Base-by-base conservation (phyloP, 2,888 invertebrate species). In the Ormyrus nitidulus region DNA sequence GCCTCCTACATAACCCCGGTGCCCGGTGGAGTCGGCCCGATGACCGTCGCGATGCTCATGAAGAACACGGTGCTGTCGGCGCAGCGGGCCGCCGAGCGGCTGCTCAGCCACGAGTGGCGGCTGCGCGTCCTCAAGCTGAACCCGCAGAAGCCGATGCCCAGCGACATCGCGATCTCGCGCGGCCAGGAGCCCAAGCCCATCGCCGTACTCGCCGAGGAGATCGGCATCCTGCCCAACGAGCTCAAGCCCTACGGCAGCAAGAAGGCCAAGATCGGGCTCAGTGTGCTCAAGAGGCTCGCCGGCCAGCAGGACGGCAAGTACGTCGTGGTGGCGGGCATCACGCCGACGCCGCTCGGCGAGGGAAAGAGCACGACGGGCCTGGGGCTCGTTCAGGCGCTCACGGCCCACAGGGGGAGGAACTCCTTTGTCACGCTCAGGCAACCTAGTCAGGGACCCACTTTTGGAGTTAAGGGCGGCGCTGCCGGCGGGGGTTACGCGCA, bases 41-140 rank as follows among this genome's bases (percentile, higher is more conserved):
- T 99, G 98, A 99, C 99, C 0, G 99, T 98, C 83, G 98, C 98
- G 34, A 99, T 99, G 98, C 92, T 98, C 53, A 97, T 98, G 97
- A 94, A 94, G 86, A 99, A 99, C 91, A 99, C 98, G 0, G 96
- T 98, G 54, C 92, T 95, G 83, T 95, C 97, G 71, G 98, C 98
- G 8, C 92, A 94, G 85, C 92, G 93, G 69, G 92, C 93, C 73
- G 93, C 93, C 11, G 91, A 93, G 48, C 92, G 92, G 48, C 86
- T 94, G 44, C 87, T 93, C n/a, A 92, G 91, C 72, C 91, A 91
- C n/a, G 88, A 91, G 54, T 98, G 98, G 98, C 93, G 93, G 59
- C 90, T 98, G 34, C 91, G 92, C 19, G 91, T 93, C n/a, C 91
- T 98, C 66, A 92, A 94, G 0, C 88, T 98, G 48, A 91, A 92